phyloP scores from a whole-genome alignment of 1,140 invertebrate genomes.

The Pseudomyrmex dendroicus region DNA sequence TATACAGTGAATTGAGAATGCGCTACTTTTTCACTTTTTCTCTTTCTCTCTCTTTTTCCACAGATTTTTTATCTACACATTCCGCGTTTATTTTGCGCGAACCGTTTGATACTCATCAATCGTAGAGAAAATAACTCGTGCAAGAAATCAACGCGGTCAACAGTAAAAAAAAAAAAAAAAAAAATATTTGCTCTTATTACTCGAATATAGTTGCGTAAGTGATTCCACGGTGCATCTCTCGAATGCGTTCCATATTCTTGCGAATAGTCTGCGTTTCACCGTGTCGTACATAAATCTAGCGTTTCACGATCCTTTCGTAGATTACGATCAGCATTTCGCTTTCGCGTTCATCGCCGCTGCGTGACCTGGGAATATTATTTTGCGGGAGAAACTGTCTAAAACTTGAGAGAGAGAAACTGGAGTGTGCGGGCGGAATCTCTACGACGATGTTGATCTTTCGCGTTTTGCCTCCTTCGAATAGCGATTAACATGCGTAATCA shows the following conservation, averaged over 20 bases:
- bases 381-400: neutral
- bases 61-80: conserved; percentile 4
- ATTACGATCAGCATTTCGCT: conserved; percentile 63
- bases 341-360: conserved; percentile 31
- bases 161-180: neutral
- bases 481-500: conserved; percentile 16
- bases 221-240: neutral
- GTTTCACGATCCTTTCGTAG: conserved; percentile 29
- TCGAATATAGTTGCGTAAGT: conserved; percentile 28
- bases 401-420: neutral
- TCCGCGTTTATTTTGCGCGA: neutral
- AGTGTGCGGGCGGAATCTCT: neutral
- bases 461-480: neutral
- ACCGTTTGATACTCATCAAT: neutral
- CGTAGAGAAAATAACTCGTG: neutral
- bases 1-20: conserved; percentile 11
- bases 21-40: conserved; percentile 20
- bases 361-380: conserved; percentile 32
- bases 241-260: conserved; percentile 44
- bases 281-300: conserved; percentile 46
- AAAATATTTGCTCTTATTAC: neutral
- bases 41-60: neutral
- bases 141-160: neutral
- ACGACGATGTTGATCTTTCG: conserved; percentile 23
- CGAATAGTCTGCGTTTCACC: conserved; percentile 52